phyloP scores from a whole-genome alignment of 2,113 vertebrate genomes.

The Nyctibius bracteatus region DNA sequence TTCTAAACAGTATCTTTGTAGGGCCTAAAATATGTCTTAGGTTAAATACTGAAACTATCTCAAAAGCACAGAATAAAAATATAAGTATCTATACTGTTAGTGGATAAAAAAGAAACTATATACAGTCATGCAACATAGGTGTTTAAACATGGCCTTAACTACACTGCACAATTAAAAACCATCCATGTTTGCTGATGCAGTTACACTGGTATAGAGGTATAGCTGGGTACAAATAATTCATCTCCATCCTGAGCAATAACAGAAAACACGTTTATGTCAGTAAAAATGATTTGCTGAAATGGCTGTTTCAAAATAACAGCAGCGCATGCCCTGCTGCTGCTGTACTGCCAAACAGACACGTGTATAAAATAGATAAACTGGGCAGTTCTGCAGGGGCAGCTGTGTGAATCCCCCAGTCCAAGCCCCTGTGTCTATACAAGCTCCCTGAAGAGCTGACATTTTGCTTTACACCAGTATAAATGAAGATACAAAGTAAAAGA shows the following conservation, averaged over 20 bases:
- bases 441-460: not conserved
- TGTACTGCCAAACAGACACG: not conserved
- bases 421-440: not conserved
- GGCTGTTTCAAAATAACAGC: not conserved
- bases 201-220: not conserved
- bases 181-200: not conserved
- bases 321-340: not conserved
- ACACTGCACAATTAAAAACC: not conserved
- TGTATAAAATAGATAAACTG: not conserved
- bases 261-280: not conserved
- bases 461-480: not conserved
- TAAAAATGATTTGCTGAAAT: not conserved
- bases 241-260: not conserved
- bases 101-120: not conserved
- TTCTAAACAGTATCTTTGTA: not conserved
- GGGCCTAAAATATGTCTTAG: not conserved
- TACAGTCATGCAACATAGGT: not conserved
- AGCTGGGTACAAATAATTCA: not conserved
- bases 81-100: not conserved
- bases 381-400: not conserved
- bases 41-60: not conserved
- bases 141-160: not conserved
- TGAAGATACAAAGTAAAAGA: not conserved
- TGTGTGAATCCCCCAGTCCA: not conserved
- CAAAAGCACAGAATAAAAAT: not conserved